These are phyloP conservation scores for Griposia aprilina DNA, from an alignment of 2,888 invertebrate genomes.

Conservation along the genomic window DNA sequence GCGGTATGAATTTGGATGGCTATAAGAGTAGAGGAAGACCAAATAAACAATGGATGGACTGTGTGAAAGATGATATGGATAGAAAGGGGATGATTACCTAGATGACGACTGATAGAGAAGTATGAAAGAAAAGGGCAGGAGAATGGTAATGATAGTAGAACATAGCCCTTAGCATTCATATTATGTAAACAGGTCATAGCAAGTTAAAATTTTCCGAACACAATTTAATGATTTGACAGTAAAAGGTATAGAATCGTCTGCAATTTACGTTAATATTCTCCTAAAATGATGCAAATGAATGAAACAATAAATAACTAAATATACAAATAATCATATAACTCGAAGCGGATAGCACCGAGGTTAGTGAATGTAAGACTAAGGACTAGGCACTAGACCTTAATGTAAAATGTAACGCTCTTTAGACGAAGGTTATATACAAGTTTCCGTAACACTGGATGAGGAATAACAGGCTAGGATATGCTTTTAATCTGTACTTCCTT, in stretches of 20 bases:
- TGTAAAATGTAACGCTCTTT: conserved; percentile 56
- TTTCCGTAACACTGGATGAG: conserved; percentile 27
- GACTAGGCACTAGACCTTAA: conserved; percentile 60
- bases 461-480: conserved; percentile 20
- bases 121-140: too few species aligned
- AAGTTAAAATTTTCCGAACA: too few species aligned
- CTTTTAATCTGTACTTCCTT: conserved; percentile 13
- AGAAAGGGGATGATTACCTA: too few species aligned
- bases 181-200: too few species aligned
- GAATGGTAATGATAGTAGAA: too few species aligned
- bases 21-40: too few species aligned
- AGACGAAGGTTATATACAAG: conserved; percentile 47
- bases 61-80: too few species aligned
- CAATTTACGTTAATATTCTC: background rate
- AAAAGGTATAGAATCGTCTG: background rate
- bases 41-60: too few species aligned
- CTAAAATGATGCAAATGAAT: conserved; percentile 7
- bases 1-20: too few species aligned
- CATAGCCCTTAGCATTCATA: too few species aligned
- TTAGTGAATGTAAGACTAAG: conserved; percentile 62
- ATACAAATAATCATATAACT: conserved; percentile 29
- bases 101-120: too few species aligned
- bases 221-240: too few species aligned
- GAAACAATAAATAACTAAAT: conserved; percentile 7
- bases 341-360: conserved; percentile 62